A percentile compares a stretch with the other conserved stretches of the same genome.
phyloP scores from a whole-genome alignment of 2,113 vertebrate species.

The Myotis brandtii region DNA sequence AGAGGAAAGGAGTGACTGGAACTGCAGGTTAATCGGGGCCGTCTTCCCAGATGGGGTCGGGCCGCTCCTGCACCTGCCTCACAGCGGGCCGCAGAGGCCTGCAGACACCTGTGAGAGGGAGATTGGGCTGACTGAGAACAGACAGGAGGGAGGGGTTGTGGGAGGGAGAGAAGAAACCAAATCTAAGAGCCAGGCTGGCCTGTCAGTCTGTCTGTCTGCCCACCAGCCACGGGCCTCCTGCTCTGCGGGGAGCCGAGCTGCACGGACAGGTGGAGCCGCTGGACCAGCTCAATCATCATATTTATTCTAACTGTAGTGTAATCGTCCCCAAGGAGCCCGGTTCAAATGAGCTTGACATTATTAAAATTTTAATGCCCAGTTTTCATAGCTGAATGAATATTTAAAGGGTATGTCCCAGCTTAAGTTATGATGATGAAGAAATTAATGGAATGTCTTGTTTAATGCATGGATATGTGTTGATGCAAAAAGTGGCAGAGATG shows the following conservation, averaged over 20 bases:
- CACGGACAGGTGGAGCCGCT: constrained; percentile 89
- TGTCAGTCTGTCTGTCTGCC: constrained; percentile 51
- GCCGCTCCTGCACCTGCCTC: not conserved
- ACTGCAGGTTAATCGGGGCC: not conserved
- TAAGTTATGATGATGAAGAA: constrained; percentile 92
- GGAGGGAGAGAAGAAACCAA: too few species aligned
- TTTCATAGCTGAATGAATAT: constrained; percentile 95
- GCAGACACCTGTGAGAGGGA: not conserved
- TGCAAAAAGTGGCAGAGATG: constrained; percentile 68
- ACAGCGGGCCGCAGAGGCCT: not conserved
- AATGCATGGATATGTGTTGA: constrained; percentile 89
- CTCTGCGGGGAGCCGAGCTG: constrained; percentile 72
- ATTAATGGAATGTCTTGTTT: constrained; percentile 93
- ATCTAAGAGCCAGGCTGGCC: not conserved
- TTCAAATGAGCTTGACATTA: constrained; percentile 94
- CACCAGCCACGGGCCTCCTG: constrained; percentile 69
- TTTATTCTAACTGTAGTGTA: constrained; percentile 93
- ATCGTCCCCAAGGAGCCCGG: constrained; percentile 90
- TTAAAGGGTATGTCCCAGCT: constrained; percentile 92
- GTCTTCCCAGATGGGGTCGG: not conserved
- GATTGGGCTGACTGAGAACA: fast-evolving
- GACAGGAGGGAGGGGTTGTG: fast-evolving
- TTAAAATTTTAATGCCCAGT: constrained; percentile 94
- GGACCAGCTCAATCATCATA: constrained; percentile 89
- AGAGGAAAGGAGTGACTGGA: not conserved